phyloP scores from a whole-genome alignment of 1,140 invertebrate genomes.

The Gryllus bimaculatus region DNA sequence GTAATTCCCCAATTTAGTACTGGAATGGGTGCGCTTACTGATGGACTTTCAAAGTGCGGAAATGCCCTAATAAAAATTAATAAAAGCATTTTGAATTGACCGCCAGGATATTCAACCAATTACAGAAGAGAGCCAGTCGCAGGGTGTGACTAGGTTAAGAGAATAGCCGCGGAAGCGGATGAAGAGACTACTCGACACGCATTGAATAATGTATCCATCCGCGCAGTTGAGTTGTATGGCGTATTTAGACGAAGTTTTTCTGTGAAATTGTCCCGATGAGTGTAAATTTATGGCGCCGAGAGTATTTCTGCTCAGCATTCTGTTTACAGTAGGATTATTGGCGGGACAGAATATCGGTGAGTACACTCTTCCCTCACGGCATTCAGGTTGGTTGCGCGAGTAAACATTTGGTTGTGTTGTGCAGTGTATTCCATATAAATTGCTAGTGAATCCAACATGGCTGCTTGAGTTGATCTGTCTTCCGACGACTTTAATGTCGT shows the following conservation, averaged over 20 bases:
- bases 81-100: too few species aligned
- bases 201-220: conserved; percentile 23
- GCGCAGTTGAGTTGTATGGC: conserved; percentile 21
- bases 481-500: background rate
- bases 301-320: conserved; percentile 29
- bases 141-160: background rate
- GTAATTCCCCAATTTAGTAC: too few species aligned
- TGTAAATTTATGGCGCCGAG: conserved; percentile 32
- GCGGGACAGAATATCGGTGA: conserved; percentile 24
- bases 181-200: conserved; percentile 12
- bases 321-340: conserved; percentile 29
- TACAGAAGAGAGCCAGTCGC: background rate
- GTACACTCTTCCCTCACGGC: conserved; percentile 9
- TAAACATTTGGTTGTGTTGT: conserved; percentile 14
- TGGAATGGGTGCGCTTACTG: too few species aligned
- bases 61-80: too few species aligned
- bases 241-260: conserved; percentile 26
- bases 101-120: too few species aligned
- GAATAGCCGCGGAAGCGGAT: conserved; percentile 19
- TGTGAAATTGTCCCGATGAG: conserved; percentile 29
- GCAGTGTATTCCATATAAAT: conserved; percentile 12
- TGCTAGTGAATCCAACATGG: conserved; percentile 14
- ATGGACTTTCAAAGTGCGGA: too few species aligned
- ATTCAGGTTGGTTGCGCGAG: background rate
- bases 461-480: conserved; percentile 6